Evolutionary conservation across 2,797 vertebrate species (phyloP).

Genomic region (Alca torda): DNA sequence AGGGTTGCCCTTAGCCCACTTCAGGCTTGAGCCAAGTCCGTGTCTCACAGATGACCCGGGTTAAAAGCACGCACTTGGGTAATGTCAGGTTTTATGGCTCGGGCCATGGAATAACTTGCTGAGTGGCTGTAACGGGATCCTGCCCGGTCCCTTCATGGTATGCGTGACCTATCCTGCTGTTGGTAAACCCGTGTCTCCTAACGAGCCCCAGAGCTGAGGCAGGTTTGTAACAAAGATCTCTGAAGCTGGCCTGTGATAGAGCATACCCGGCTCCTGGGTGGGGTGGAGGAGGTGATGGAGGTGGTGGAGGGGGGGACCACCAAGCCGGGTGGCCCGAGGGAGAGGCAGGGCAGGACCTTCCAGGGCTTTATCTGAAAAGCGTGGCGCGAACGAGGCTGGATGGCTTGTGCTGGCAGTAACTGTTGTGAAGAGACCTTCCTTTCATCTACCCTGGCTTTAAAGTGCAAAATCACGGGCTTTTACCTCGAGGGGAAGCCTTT

Average conservation of each 20-base stretch:
- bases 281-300: not conserved
- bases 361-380: not conserved
- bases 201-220: not conserved
- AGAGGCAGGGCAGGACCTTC: not conserved
- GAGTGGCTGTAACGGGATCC: not conserved
- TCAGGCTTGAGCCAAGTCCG: not conserved
- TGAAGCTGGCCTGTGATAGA: not conserved
- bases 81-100: not conserved
- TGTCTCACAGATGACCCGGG: not conserved
- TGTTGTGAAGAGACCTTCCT: not conserved
- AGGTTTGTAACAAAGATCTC: not conserved
- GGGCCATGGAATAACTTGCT: not conserved
- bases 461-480: not conserved
- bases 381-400: fast-evolving
- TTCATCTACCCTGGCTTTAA: slow-evolving; percentile 1
- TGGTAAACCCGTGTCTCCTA: not conserved
- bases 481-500: not conserved
- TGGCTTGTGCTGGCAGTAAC: not conserved
- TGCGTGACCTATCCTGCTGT: not conserved
- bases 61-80: not conserved
- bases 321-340: not conserved
- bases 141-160: not conserved
- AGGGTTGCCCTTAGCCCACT: not conserved
- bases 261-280: not conserved
- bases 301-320: not conserved